Percentiles rank a stretch among this genome's conserved stretches.
Conservation (phyloP, 2,113 vertebrate species). For the Noturus placidus region DNA sequence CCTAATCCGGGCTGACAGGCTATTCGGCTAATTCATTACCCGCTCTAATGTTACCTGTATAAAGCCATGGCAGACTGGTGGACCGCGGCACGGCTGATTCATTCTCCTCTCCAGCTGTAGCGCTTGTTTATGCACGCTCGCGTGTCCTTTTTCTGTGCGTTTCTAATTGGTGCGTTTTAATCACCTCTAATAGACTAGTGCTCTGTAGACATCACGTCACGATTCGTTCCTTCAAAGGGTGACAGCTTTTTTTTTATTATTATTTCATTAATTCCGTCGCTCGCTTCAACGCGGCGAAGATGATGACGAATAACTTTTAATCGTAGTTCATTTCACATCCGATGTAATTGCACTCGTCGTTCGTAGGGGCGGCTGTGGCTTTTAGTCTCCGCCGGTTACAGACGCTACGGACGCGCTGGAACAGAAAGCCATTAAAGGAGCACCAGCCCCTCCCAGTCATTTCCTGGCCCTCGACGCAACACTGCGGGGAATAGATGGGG, state of each 20-base stretch:
- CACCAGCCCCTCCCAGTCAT: constrained; percentile 11
- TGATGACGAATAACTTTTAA: constrained; percentile 40
- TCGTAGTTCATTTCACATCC: constrained; percentile 47
- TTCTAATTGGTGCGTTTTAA: constrained; percentile 40
- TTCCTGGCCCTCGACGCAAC: constrained; percentile 29
- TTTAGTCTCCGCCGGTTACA: constrained; percentile 3
- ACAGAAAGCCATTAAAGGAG: constrained; percentile 33
- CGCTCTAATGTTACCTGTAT: constrained; percentile 19
- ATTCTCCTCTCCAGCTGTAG: not conserved
- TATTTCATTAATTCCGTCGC: not conserved
- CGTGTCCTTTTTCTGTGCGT: constrained; percentile 24
- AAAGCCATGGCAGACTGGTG: not conserved
- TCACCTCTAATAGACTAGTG: constrained; percentile 40
- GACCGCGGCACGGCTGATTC: not conserved
- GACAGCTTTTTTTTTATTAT: not conserved
- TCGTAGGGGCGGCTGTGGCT: not conserved
- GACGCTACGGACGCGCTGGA: not conserved
- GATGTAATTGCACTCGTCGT: constrained; percentile 41
- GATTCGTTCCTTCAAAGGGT: constrained; percentile 37
- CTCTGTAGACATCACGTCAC: constrained; percentile 31
- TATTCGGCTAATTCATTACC: constrained; percentile 50
- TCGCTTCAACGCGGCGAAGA: constrained; percentile 24
- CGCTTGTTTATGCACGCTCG: constrained; percentile 27
- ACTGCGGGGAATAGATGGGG: constrained; percentile 16
- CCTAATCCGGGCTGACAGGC: constrained; percentile 48